phyloP scores from a whole-genome alignment of 2,888 invertebrate genomes.

The Hirtodrosophila cameraria region DNA sequence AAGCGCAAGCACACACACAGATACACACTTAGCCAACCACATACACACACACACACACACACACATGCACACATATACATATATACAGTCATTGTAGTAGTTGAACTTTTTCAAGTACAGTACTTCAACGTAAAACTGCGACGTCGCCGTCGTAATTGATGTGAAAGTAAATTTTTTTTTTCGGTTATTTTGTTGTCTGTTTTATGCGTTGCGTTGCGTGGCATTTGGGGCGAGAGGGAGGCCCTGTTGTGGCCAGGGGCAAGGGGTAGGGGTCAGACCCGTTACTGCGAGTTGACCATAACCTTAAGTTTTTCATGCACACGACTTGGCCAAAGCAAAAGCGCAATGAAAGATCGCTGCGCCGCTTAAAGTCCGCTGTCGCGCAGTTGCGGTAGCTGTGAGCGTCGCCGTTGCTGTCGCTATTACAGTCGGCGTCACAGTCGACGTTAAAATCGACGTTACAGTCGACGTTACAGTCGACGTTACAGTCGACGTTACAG shows the following conservation, averaged over 20 bases:
- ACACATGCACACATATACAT: background rate
- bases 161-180: slow-evolving; percentile 72
- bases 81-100: slow-evolving; percentile 6
- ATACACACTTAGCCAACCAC: no score
- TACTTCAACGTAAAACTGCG: slow-evolving; percentile 48
- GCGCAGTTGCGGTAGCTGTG: slow-evolving; percentile 3
- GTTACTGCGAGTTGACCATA: slow-evolving; percentile 65
- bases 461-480: background rate
- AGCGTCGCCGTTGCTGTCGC: slow-evolving; percentile 1
- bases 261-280: slow-evolving; percentile 17
- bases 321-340: slow-evolving; percentile 37
- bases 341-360: slow-evolving; percentile 28
- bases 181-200: slow-evolving; percentile 33
- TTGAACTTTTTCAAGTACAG: slow-evolving; percentile 67
- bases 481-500: background rate
- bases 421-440: background rate
- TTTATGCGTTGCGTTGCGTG: slow-evolving; percentile 21
- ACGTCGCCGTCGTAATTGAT: slow-evolving; percentile 67
- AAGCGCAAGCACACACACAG: slow-evolving; percentile 11
- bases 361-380: slow-evolving; percentile 35
- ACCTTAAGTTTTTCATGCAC: slow-evolving; percentile 59
- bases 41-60: background rate
- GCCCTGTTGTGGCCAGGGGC: slow-evolving; percentile 16
- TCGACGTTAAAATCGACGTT: no score
- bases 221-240: slow-evolving; percentile 30